These are phyloP conservation scores for Sylvia atricapilla DNA, from an alignment of 2,113 vertebrate genomes.

Conservation along the genomic window DNA sequence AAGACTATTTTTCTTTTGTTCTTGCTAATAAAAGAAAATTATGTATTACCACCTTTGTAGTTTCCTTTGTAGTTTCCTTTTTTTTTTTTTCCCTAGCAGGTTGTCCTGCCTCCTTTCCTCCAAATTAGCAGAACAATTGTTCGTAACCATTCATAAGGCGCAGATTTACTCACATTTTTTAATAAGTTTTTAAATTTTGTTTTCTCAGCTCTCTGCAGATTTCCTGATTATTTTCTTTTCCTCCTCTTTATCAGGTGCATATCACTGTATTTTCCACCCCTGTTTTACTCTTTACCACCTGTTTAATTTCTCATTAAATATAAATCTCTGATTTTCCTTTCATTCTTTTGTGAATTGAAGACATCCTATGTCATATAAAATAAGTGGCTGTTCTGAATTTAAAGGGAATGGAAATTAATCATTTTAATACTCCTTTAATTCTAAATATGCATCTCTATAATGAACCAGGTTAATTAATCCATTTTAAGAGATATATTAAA, in stretches of 20 bases:
- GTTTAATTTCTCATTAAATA: not conserved
- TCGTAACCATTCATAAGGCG: not conserved
- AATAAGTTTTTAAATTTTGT: not conserved
- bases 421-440: not conserved
- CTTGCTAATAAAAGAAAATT: not conserved
- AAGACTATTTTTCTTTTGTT: not conserved
- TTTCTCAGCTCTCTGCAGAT: not conserved
- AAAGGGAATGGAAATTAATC: not conserved
- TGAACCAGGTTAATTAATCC: not conserved
- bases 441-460: not conserved
- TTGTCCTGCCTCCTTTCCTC: not conserved
- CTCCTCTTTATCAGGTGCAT: fast-evolving
- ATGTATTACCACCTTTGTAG: not conserved
- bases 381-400: not conserved
- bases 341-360: not conserved
- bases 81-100: not conserved
- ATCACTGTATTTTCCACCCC: not conserved
- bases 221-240: not conserved
- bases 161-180: not conserved
- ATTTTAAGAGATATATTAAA: not conserved
- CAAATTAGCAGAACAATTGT: not conserved
- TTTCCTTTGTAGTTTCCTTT: not conserved
- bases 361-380: not conserved
- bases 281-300: not conserved
- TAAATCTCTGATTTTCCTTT: not conserved